phyloP scores from a whole-genome alignment of 2,113 vertebrate species.

The Halichoeres trimaculatus region DNA sequence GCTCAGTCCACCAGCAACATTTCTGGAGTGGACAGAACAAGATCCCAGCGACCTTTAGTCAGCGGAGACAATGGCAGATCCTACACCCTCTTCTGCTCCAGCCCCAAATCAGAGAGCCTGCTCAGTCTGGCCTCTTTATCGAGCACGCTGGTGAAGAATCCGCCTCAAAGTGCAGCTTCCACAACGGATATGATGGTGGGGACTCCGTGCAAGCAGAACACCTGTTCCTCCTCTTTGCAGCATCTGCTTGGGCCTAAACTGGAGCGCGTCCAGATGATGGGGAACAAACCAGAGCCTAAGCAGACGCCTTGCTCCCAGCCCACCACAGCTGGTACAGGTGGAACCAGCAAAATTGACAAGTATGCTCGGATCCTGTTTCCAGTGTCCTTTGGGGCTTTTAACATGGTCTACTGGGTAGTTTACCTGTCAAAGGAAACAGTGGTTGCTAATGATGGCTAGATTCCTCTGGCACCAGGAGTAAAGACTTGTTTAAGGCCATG shows the following conservation, averaged over 20 bases:
- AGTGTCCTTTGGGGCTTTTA: slow-evolving; percentile 97
- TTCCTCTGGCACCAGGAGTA: background rate
- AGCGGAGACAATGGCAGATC: slow-evolving; percentile 68
- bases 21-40: slow-evolving; percentile 56
- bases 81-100: slow-evolving; percentile 85
- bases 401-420: slow-evolving; percentile 99
- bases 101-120: slow-evolving; percentile 91
- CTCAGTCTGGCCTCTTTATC: slow-evolving; percentile 81
- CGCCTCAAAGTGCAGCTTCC: slow-evolving; percentile 84
- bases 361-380: slow-evolving; percentile 99
- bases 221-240: slow-evolving; percentile 84
- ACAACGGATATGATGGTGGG: slow-evolving; percentile 85
- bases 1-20: slow-evolving; percentile 85
- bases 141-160: slow-evolving; percentile 85
- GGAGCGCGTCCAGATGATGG: slow-evolving; percentile 88
- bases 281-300: slow-evolving; percentile 85
- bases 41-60: slow-evolving; percentile 73
- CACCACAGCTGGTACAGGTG: slow-evolving; percentile 82
- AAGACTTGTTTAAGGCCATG: background rate
- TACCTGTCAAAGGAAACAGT: slow-evolving; percentile 98
- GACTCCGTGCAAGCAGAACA: slow-evolving; percentile 75
- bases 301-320: slow-evolving; percentile 82
- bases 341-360: slow-evolving; percentile 99
- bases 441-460: slow-evolving; percentile 89
- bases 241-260: slow-evolving; percentile 89